Base-by-base conservation (phyloP, 2,113 vertebrate genomes). In the Sakesphorus luctuosus region DNA sequence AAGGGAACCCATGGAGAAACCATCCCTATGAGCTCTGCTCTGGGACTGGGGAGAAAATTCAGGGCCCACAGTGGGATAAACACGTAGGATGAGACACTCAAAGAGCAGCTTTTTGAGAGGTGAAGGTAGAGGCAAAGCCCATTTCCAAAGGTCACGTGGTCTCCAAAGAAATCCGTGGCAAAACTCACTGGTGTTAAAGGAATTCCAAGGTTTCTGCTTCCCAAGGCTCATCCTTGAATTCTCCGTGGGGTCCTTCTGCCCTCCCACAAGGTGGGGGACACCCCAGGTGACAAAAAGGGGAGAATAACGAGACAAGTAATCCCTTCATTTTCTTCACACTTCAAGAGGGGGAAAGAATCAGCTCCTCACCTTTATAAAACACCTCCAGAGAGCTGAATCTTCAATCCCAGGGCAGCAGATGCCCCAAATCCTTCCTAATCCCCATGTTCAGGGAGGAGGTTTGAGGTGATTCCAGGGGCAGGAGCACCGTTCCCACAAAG, bases 1-100 rank as follows among this genome's bases (percentile, higher is more conserved):
- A 5, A 35, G n/a, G 21, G 14, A 84, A 69, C 36, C 59, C 18
- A 3, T 14, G 20, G 18, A 73, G 35, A 43, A 66, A 59, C 2
- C 23, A 35, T 2, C 29, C 62, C 49, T 6, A 1, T 2, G 4
- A 9, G 35, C 31, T 1, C 53, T 18, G 26, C 55, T 50, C 8
- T 3, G 13, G 47, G 35, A 1, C 0, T 18, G 28, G 40, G 40
- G 31, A 4, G 10, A 17, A 53, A 25, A 40, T 80, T 25, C 68
- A 29, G 36, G 72, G 36, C 44, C 65, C 19, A 0, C 0, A 2
- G 36, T 5, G 4, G 24, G 44, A 12, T 21, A 1, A 47, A 31
- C 7, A 1, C 18, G 9, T 4, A 4, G 67, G 72, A 29, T n/a
- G 50, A 17, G 6, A 13, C 14, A 3, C 18, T 11, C 14, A 11